Conservation (phyloP, 2,113 vertebrate genomes). For the Phalacrocorax pelagicus region DNA sequence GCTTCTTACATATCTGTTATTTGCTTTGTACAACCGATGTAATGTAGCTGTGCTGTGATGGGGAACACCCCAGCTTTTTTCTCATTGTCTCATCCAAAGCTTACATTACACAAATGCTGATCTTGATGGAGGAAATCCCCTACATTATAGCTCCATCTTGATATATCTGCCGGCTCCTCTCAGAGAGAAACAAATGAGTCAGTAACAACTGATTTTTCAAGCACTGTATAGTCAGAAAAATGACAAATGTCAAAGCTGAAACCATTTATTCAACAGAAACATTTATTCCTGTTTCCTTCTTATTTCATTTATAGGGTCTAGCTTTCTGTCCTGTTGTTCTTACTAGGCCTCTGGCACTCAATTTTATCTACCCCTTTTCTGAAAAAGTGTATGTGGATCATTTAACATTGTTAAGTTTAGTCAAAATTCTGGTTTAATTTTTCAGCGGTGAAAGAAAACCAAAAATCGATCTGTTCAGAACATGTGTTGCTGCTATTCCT, state of each 20-base stretch:
- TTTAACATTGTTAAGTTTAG: neutral
- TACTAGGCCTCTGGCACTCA: neutral
- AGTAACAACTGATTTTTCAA: neutral
- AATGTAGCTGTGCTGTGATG: neutral
- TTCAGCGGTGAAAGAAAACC: constrained; percentile 95
- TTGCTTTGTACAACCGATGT: neutral
- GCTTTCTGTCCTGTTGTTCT: neutral
- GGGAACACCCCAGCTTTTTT: neutral
- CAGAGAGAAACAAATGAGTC: neutral
- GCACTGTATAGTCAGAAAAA: neutral
- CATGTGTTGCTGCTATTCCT: constrained; percentile 96
- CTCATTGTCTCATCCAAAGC: neutral
- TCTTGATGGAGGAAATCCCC: neutral
- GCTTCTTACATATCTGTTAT: neutral
- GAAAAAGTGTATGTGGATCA: neutral
- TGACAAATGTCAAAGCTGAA: neutral
- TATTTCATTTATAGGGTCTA: neutral
- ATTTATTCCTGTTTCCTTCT: neutral
- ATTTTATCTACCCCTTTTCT: neutral
- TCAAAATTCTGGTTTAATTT: constrained; percentile 41
- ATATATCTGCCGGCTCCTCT: neutral
- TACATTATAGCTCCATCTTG: neutral
- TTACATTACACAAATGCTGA: neutral
- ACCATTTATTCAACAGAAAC: neutral
- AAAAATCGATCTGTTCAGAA: constrained; percentile 97